Percentiles rank a stretch among this genome's conserved stretches.
Conservation (phyloP, 92 coral and sea anemone genomes). For the Zoanthus sociatus region DNA sequence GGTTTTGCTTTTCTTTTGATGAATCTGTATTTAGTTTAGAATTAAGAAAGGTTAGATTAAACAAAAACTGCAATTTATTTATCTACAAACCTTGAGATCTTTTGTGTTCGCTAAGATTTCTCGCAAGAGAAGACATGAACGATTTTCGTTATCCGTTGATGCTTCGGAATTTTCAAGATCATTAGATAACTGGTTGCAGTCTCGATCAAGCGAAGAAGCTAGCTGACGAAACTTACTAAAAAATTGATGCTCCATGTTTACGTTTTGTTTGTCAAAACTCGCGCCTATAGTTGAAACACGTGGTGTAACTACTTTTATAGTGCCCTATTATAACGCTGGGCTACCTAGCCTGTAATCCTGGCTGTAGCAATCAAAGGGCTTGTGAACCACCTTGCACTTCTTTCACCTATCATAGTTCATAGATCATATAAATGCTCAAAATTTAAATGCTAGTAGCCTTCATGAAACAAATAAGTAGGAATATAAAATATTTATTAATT, state of each 20-base stretch:
- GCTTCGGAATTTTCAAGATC: conserved; percentile 65
- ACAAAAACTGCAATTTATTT: background rate
- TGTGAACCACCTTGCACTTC: too few relatives aligned
- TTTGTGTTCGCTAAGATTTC: conserved; percentile 71
- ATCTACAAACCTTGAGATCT: conserved; percentile 55
- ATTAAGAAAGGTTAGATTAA: too few relatives aligned
- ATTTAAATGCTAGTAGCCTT: too few relatives aligned
- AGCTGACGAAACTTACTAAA: conserved; percentile 78
- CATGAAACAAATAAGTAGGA: too few relatives aligned
- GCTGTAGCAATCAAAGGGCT: too few relatives aligned
- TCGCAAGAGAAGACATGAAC: conserved; percentile 80
- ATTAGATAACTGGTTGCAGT: conserved; percentile 73
- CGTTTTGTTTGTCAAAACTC: conserved; percentile 68
- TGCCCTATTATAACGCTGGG: background rate
- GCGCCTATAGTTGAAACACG: conserved; percentile 33
- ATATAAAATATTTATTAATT: too few relatives aligned
- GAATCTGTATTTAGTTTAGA: too few relatives aligned
- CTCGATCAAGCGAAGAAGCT: conserved; percentile 71
- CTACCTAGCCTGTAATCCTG: too few relatives aligned
- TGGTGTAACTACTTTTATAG: conserved; percentile 41
- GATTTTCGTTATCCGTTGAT: conserved; percentile 73
- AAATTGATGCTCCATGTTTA: conserved; percentile 83
- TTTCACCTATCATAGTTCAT: too few relatives aligned
- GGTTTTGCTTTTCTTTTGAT: too few relatives aligned
- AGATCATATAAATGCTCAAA: too few relatives aligned